Percentiles rank a stretch among this genome's conserved stretches.
phyloP scores from a whole-genome alignment of 2,113 vertebrate genomes.

The Thymallus thymallus region DNA sequence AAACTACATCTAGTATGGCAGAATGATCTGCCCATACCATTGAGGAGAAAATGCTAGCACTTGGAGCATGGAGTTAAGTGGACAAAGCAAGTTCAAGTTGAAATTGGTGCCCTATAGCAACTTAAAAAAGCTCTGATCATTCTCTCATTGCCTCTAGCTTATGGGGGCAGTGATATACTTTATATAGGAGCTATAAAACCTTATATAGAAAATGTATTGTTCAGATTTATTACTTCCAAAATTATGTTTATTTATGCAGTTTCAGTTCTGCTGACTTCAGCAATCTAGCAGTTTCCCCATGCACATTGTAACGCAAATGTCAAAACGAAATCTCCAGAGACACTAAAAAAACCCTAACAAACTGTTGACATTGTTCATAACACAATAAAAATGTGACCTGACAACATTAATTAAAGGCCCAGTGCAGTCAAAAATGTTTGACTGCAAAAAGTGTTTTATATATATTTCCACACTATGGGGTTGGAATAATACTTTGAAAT shows the following conservation, averaged over 20 bases:
- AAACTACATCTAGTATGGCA: too few relatives aligned
- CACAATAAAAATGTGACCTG: not conserved
- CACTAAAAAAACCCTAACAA: not conserved
- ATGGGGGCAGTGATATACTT: not conserved
- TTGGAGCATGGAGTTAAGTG: too few relatives aligned
- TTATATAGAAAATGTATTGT: not conserved
- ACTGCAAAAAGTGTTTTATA: too few relatives aligned
- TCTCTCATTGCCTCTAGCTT: not conserved
- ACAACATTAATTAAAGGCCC: not conserved
- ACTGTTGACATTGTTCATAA: not conserved
- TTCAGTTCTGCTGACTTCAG: slow-evolving; percentile 4
- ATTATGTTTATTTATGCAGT: not conserved
- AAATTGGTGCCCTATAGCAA: too few relatives aligned
- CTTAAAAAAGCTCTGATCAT: too few relatives aligned
- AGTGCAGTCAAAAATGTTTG: not conserved
- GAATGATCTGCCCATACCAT: too few relatives aligned
- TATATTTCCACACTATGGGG: too few relatives aligned
- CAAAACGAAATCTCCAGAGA: not conserved
- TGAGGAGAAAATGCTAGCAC: too few relatives aligned
- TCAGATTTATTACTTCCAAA: not conserved
- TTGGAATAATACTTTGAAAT: too few relatives aligned
- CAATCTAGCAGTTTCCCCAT: not conserved
- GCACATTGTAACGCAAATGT: slow-evolving; percentile 11
- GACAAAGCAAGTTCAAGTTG: too few relatives aligned
- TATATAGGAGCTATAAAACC: not conserved